Percentiles rank a stretch among this genome's conserved stretches.
phyloP scores from a whole-genome alignment of 2,113 vertebrate species.

The Perca fluviatilis region DNA sequence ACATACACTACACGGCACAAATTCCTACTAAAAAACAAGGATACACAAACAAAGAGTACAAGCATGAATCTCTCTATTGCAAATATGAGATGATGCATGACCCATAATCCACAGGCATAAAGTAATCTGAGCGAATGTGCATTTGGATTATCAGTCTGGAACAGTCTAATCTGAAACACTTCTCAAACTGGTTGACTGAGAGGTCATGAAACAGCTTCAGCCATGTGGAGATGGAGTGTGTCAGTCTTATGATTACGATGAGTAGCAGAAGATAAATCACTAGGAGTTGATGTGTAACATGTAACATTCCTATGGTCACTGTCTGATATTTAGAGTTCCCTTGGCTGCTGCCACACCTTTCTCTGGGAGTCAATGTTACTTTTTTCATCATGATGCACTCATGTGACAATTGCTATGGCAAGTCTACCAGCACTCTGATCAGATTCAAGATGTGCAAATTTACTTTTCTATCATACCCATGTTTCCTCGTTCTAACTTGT shows the following conservation, averaged over 20 bases:
- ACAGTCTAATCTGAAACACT: constrained; percentile 68
- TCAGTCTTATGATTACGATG: not conserved
- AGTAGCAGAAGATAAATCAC: not conserved
- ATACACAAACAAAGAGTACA: constrained; percentile 10
- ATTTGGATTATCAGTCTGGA: constrained; percentile 76
- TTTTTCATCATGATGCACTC: constrained; percentile 15
- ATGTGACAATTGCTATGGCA: constrained; percentile 26
- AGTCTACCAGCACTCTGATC: not conserved
- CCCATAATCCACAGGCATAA: constrained; percentile 65
- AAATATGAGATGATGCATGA: constrained; percentile 52
- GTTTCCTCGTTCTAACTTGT: not conserved
- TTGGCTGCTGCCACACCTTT: constrained; percentile 1
- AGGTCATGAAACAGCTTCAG: constrained; percentile 22
- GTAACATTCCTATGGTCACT: not conserved
- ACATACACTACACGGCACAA: not conserved
- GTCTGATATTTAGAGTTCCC: constrained; percentile 12
- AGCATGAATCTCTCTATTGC: constrained; percentile 31
- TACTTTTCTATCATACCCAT: not conserved
- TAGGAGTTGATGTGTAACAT: too few relatives aligned
- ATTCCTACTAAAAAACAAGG: constrained; percentile 10
- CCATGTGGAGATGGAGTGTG: constrained; percentile 1
- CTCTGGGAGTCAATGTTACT: not conserved
- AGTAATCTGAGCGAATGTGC: constrained; percentile 76
- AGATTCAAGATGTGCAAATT: constrained; percentile 16
- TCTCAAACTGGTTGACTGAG: constrained; percentile 43